These are phyloP conservation scores for Thelaira solivaga DNA, from an alignment of 2,888 invertebrate species.

Conservation along the genomic window DNA sequence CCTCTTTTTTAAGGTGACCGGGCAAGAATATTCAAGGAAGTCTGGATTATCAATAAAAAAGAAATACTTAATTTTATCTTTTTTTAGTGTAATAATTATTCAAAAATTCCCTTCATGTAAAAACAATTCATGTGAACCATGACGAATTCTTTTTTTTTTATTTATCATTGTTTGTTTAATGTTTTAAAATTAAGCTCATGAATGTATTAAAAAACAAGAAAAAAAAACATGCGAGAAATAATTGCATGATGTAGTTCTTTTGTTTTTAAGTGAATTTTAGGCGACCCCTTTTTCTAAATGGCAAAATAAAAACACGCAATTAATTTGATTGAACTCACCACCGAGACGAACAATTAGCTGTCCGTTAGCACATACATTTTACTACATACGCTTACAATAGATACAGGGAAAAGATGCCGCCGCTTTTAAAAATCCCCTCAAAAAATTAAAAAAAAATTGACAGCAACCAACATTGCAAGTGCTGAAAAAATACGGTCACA, in stretches of 20 bases:
- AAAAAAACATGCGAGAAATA: slow-evolving; percentile 22
- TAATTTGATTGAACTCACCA: slow-evolving; percentile 77
- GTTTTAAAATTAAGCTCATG: slow-evolving; percentile 2
- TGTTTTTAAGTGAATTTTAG: slow-evolving; percentile 44
- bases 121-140: slow-evolving; percentile 43
- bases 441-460: slow-evolving; percentile 11
- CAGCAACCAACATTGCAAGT: slow-evolving; percentile 5
- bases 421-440: slow-evolving; percentile 18
- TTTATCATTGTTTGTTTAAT: slow-evolving; percentile 18
- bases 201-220: slow-evolving; percentile 7
- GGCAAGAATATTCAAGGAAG: no score
- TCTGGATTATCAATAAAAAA: no score
- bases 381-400: slow-evolving; percentile 65
- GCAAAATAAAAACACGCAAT: slow-evolving; percentile 65
- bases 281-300: slow-evolving; percentile 41
- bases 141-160: slow-evolving; percentile 39
- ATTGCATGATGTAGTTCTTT: slow-evolving; percentile 33
- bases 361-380: slow-evolving; percentile 66
- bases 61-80: neutral
- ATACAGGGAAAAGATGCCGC: slow-evolving; percentile 31
- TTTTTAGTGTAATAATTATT: neutral
- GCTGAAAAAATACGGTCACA: neutral
- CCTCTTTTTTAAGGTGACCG: no score
- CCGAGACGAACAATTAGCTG: slow-evolving; percentile 70
- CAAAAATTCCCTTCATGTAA: neutral